Percentiles rank a stretch among this genome's conserved stretches.
Conservation (phyloP, 2,888 invertebrate species). For the Drosophila nr. medialis region DNA sequence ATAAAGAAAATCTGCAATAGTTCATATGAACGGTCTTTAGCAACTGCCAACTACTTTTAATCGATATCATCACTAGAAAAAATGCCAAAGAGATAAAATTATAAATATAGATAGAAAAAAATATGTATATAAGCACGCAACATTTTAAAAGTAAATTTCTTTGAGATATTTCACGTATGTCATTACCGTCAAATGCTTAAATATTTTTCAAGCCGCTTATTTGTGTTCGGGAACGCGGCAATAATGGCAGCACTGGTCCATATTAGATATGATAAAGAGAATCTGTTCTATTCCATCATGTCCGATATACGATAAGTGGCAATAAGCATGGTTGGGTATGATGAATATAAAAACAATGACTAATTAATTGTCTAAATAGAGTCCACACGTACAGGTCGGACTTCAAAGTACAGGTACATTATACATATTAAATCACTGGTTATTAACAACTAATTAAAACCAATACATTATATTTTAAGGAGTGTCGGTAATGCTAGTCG, state of each 20-base stretch:
- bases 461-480: slow-evolving; percentile 12
- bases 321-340: slow-evolving; percentile 26
- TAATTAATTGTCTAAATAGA: slow-evolving; percentile 43
- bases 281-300: slow-evolving; percentile 31
- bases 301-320: slow-evolving; percentile 36
- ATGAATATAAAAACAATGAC: slow-evolving; percentile 54
- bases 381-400: slow-evolving; percentile 25
- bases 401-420: slow-evolving; percentile 45
- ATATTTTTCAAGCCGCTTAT: background rate
- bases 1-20: background rate
- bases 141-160: background rate
- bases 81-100: background rate
- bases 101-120: background rate
- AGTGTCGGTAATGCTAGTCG: slow-evolving; percentile 17
- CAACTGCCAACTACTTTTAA: background rate
- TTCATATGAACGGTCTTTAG: slow-evolving; percentile 4
- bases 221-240: too few relatives aligned
- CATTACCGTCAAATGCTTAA: background rate
- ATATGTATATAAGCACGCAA: background rate
- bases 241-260: background rate
- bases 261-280: background rate
- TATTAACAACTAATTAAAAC: slow-evolving; percentile 23
- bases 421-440: slow-evolving; percentile 8
- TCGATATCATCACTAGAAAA: background rate
- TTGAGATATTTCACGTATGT: background rate